These are phyloP conservation scores for Pangasianodon hypophthalmus DNA, from an alignment of 2,113 vertebrate species.

Conservation along the genomic window DNA sequence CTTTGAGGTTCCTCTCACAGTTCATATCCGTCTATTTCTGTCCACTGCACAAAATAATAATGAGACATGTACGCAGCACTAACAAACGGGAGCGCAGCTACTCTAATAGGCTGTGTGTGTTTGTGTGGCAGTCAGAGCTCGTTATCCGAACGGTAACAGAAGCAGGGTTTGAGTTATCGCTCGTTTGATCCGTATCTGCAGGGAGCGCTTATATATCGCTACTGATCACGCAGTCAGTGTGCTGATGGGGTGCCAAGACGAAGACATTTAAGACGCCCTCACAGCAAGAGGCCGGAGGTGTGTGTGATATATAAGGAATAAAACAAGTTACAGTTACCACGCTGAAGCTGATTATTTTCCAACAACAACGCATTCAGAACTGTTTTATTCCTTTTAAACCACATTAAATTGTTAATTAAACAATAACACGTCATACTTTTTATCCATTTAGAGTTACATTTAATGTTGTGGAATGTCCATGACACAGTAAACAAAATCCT, in stretches of 20 bases:
- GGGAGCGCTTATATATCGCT: not conserved
- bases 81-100: not conserved
- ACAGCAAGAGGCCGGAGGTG: not conserved
- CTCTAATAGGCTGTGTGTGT: not conserved
- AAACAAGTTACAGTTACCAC: not conserved
- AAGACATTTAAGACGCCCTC: not conserved
- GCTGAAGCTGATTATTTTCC: not conserved
- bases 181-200: not conserved
- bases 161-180: not conserved
- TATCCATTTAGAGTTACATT: not conserved
- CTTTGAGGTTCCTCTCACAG: not conserved
- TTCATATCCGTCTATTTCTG: conserved; percentile 1
- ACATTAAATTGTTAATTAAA: not conserved
- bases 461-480: not conserved
- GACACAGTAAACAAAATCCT: not conserved
- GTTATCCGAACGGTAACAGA: conserved; percentile 1
- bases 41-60: not conserved
- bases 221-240: not conserved
- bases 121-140: not conserved
- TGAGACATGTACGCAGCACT: not conserved
- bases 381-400: not conserved
- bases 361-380: not conserved
- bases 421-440: not conserved
- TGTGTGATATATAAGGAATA: not conserved
- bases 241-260: not conserved